Evolutionary conservation across 2,113 vertebrate species (phyloP).

Genomic region (Odontesthes bonariensis): DNA sequence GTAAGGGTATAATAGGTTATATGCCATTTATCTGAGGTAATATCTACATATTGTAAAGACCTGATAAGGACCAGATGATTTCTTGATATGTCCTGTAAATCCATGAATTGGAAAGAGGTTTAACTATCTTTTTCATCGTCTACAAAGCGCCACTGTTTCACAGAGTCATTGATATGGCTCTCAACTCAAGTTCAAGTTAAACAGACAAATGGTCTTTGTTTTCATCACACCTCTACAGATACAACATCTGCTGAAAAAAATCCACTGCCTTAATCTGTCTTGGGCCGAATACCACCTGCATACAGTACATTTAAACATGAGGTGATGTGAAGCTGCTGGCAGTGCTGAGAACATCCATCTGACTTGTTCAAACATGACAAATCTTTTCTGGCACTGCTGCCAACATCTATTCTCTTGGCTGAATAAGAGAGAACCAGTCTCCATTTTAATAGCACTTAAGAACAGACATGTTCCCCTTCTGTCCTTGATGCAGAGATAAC

Average conservation of each 20-base stretch:
- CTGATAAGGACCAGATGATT: not conserved
- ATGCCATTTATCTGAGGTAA: no score
- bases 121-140: not conserved
- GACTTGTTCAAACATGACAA: not conserved
- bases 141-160: not conserved
- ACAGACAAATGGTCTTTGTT: slow-evolving; percentile 33
- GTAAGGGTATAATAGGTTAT: no score
- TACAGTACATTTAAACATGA: not conserved
- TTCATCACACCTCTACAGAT: slow-evolving; percentile 25
- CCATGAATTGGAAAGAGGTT: not conserved
- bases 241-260: slow-evolving; percentile 27
- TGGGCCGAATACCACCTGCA: slow-evolving; percentile 14
- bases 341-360: slow-evolving; percentile 21
- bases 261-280: slow-evolving; percentile 31
- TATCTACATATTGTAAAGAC: no score
- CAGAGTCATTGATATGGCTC: not conserved
- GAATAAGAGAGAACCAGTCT: not conserved
- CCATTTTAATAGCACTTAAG: slow-evolving; percentile 40
- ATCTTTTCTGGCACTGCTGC: slow-evolving; percentile 22
- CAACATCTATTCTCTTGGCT: slow-evolving; percentile 34
- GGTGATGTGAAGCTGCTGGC: slow-evolving; percentile 12
- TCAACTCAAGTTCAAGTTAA: slow-evolving; percentile 5
- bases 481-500: slow-evolving; percentile 42
- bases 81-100: not conserved
- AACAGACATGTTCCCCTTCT: not conserved